These are phyloP conservation scores for Micromussa lordhowensis DNA, from an alignment of 92 coral and sea anemone genomes.

Conservation along the genomic window DNA sequence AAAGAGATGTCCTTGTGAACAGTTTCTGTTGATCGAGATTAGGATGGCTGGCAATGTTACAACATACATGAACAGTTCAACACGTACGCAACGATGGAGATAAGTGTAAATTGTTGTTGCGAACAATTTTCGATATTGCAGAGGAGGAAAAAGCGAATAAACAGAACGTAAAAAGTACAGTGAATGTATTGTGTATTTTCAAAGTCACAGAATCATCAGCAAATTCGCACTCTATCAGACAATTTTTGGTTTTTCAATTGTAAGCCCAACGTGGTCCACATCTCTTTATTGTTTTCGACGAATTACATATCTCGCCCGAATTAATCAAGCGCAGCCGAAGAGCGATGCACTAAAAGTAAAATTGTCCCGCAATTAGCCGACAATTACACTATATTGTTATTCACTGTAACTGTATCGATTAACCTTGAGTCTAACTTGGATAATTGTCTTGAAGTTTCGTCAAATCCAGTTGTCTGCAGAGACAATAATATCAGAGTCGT, in stretches of 20 bases:
- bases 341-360: not conserved
- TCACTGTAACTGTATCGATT: not conserved
- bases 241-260: not conserved
- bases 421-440: not conserved
- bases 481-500: not conserved
- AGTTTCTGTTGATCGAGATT: constrained; percentile 7
- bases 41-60: not conserved
- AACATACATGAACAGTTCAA: not conserved
- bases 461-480: not conserved
- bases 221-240: not conserved
- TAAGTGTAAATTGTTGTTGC: not conserved
- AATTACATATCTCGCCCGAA: not conserved
- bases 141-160: not conserved
- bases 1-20: constrained; percentile 71
- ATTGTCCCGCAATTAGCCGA: not conserved
- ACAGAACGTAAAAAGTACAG: not conserved
- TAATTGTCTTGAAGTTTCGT: not conserved
- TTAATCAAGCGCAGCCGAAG: not conserved
- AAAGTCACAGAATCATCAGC: not conserved
- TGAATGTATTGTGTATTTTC: not conserved
- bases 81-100: not conserved
- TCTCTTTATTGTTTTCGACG: not conserved
- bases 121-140: not conserved
- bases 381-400: not conserved
- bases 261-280: not conserved